Evolutionary conservation across 2,888 invertebrate species (phyloP), one percentile per base, ranked within the genome.

Genomic region (Drosophila borealis): DNA sequence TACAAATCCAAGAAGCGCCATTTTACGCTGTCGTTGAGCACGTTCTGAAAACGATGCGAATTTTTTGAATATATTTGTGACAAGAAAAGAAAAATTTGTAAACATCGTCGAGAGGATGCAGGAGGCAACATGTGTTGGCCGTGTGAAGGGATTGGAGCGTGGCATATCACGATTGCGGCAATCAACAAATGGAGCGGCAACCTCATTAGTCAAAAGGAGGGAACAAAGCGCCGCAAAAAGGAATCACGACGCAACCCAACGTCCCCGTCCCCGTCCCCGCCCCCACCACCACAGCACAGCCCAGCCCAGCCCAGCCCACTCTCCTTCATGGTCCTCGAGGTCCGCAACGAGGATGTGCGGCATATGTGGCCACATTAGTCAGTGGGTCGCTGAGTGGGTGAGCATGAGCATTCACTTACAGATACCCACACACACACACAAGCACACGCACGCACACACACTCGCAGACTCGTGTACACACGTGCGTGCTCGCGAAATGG

Each of bases 101-200:
- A 76, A 73, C 69, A 73, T 34, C 53, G 57, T 66, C 10, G 42
- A 57, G 48, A 67, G 67, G 64, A 34, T 14, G 11, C 25, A 4
- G 36, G 11, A 51, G 66, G 63, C 74, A 66, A 70, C 70, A 74
- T 74, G 70, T 75, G 74, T 63, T 60, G 62, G 69, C 29, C 65
- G 39, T 41, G 56, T 29, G 45, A 33, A 39, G 37, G 29, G 39
- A 46, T 37, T 39, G 55, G 36, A n/a, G 72, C 65, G 48, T 57
- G 61, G 72, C 59, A 64, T 69, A 65, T 79, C 76, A 71, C 74
- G 80, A 80, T 74, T 80, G 79, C 76, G 77, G 79, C 80, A 79
- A 80, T 80, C 79, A 80, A 80, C 79, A 79, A 79, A 80, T 77
- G 79, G 79, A 79, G 80, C 80, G 76, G 76, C 79, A 80, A 80